Base-by-base conservation (phyloP, 2,113 vertebrate genomes). In the Cyprinodon brontotheroides region DNA sequence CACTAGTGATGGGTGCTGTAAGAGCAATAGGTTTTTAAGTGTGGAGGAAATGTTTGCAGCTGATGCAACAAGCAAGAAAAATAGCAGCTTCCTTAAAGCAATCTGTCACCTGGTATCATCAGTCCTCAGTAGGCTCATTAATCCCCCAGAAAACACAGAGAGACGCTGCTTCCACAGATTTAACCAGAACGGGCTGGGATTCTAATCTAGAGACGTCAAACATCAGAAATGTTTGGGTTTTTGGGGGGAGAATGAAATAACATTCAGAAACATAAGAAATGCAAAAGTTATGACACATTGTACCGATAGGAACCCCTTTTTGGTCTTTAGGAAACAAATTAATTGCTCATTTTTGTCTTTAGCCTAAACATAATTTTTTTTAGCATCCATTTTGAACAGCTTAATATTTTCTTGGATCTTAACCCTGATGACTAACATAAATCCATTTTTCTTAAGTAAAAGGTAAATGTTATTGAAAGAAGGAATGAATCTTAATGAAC, bases 61-160 rank as follows among this genome's bases (percentile, higher is more conserved):
- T 80, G 77, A 0, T 67, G 47, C 45, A 37, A 11, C 0, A 3
- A 68, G 80, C 14, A 70, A n/a, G 15, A 70, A 66, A 83, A 75
- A 78, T 77, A 75, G 72, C 78, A 77, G 65, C 68, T 57, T 69
- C 41, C 61, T 40, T 41, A 10, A 0, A 4, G 22, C 29, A 70
- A 10, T 57, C 39, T 40, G 73, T 84, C 87, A 78, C 37, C 77
- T 77, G 79, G 39, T 0, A 3, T 74, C 67, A 73, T 74, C 53
- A 14, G 70, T 11, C 22, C 61, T 14, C 20, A 22, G 53, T 67
- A 65, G 41, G 43, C 11, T 7, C 17, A 38, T 0, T 4, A 29
- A 11, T 3, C 20, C 39, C 36, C 8, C 60, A 61, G 59, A 79
- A 66, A 48, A 11, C 22, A 40, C 61, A 62, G 61, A 62, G 61